Evolutionary conservation across 2,113 vertebrate species (phyloP).

Genomic region (Hippocampus abdominalis): DNA sequence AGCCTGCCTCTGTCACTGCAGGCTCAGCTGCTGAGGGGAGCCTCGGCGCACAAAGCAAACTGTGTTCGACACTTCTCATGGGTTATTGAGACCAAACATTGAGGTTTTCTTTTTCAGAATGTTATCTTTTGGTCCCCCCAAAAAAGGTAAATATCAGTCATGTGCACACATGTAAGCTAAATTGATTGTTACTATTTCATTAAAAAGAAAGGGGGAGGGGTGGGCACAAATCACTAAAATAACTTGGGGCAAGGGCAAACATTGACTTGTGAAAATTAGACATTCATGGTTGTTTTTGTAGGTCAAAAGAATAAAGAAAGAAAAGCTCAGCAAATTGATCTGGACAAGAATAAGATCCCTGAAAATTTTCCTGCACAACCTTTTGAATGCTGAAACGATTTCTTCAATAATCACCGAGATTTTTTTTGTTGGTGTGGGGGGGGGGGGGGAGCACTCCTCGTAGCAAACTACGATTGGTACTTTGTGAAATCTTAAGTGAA

Average conservation of each 20-base stretch:
- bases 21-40: slow-evolving; percentile 42
- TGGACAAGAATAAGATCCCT: too few species aligned
- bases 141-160: not conserved
- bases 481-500: too few species aligned
- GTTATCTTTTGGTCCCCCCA: slow-evolving; percentile 3
- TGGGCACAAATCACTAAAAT: not conserved
- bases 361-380: too few species aligned
- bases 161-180: not conserved
- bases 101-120: slow-evolving; percentile 14
- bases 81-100: slow-evolving; percentile 32
- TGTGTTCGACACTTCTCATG: slow-evolving; percentile 34
- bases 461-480: too few species aligned
- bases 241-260: not conserved
- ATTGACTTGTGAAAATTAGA: not conserved
- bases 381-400: not conserved
- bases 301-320: too few species aligned
- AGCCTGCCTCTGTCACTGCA: slow-evolving; percentile 35
- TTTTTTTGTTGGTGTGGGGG: not conserved
- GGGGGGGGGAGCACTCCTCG: too few species aligned
- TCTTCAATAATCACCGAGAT: not conserved
- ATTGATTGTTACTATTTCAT: not conserved
- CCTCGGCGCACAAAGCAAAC: slow-evolving; percentile 32
- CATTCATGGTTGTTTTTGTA: not conserved
- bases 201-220: not conserved
- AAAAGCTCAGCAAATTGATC: too few species aligned